Evolutionary conservation across 2,113 vertebrate species (phyloP), one percentile per base, ranked within the genome.

Genomic region (Saccopteryx bilineata): DNA sequence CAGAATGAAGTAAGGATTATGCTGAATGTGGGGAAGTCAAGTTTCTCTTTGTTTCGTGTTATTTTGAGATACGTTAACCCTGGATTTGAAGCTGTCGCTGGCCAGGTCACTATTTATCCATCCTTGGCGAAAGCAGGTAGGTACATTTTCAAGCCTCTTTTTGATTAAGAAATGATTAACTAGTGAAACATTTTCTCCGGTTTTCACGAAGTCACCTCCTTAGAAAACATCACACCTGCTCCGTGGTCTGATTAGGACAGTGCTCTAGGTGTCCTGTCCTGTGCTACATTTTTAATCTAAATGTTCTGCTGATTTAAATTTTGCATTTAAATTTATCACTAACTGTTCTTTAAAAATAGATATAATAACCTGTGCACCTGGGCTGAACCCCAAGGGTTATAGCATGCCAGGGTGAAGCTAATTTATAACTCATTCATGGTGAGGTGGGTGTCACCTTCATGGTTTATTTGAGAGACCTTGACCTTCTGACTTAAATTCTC

Each of bases 1-100:
- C 99, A 99, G 99, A 99, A 98, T 96, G 99, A 99, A 98, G 99
- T 99, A 96, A 99, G 97, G 98, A 98, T 99, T 97, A 98, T 97
- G 97, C 97, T 99, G 98, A 99, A 98, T 97, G 99, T 98, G 96
- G 99, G 98, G 96, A 98, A 98, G 69, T 98, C 98, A 91, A 98
- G 96, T 81, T 97, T 96, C 86, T 98, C 98, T 92, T 98, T 98
- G 93, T 99, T 99, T 98, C 98, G 79, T 60, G 92, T 99, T 98
- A 95, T 99, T 98, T 98, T 99, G 98, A 98, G 99, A 97, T 99
- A 99, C 79, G 92, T 99, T 98, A 99, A 99, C 98, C 98, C 98
- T 61, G 98, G 98, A 97, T 95, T 88, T 52, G 91, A 98, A 98
- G 92, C 97, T 17, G 95, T 99, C 74, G 97, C 97, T 87, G 99